Base-by-base conservation (phyloP, 2,888 invertebrate species). In the Caenorhabditis sp. region DNA sequence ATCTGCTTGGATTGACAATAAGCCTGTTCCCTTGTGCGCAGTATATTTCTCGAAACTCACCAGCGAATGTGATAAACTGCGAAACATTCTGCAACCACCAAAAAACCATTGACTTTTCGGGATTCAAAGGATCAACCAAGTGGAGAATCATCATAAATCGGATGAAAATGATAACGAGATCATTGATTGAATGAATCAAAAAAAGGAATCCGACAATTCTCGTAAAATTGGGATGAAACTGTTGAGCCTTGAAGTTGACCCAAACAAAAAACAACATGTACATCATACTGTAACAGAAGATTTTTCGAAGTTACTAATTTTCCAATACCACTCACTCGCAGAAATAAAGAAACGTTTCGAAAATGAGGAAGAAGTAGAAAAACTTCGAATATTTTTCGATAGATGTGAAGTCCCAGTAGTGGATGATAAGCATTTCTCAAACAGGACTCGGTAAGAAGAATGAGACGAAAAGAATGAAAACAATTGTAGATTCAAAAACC, bases 231-330 rank as follows among this genome's bases (percentile, higher is more conserved):
- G 43, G 2, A 43, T 43, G 43, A 43, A 43, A 43, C 14, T 58
- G 58, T 64, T 69, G 58, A 36, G 64, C 24, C 27, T 62, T 63
- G n/a, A 58, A 69, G 59, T n/a, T 24, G 6, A 37, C 43, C 57
- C 24, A 26, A 21, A 26, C 4, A 19, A 60, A n/a, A 66, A 23
- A n/a, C 1, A 23, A 23, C 21, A 19, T 36, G 5, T 27, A 21
- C 19, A 63, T 36, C 43, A 12, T 1, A 43, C n/a, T 27, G n/a
- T 14, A 37, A 31, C 19, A 5, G 43, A 21, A 8, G 17, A 23
- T 60, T 43, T 36, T 26, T 37, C 14, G 12, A 36, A 36, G 12
- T 12, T 8, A 36, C 5, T 36, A 36, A 12, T 36, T 36, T 36
- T 36, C 12, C 36, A 5, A 5, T 36, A 12, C 5, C 5, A 36